Evolutionary conservation across 2,113 vertebrate species (phyloP).

Genomic region (Heterotis niloticus): DNA sequence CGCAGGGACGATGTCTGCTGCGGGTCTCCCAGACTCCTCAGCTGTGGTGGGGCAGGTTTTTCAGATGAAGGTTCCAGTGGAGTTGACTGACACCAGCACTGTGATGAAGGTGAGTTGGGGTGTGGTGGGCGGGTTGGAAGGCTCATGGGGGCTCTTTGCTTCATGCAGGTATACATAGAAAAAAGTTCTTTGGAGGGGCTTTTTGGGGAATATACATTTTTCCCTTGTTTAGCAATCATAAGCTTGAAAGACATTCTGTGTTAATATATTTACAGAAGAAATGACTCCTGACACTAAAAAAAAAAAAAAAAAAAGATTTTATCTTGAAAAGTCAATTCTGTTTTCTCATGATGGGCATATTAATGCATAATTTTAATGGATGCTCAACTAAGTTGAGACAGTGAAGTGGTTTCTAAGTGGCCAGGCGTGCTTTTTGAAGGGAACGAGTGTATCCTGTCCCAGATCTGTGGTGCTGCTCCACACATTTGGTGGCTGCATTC

Average conservation of each 20-base stretch:
- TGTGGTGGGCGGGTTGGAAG: background rate
- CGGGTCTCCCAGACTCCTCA: conserved; percentile 79
- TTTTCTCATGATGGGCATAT: no score
- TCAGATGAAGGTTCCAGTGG: conserved; percentile 73
- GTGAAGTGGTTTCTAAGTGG: no score
- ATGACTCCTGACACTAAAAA: no score
- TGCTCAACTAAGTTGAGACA: no score
- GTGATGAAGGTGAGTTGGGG: conserved; percentile 63
- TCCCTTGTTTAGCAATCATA: background rate
- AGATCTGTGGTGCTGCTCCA: no score
- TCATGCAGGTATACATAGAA: background rate
- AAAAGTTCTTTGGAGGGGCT: background rate
- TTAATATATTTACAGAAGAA: no score
- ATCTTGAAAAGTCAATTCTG: no score
- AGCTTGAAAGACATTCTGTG: background rate
- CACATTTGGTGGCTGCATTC: no score
- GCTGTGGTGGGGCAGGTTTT: conserved; percentile 83
- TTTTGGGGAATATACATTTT: background rate
- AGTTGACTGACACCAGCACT: conserved; percentile 67
- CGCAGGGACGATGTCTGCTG: conserved; percentile 56
- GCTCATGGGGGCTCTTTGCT: background rate
- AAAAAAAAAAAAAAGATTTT: no score
- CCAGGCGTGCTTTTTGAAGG: no score
- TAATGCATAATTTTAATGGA: no score
- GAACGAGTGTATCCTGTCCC: no score